Conservation (phyloP, 2,888 invertebrate genomes). For the Aquatica leii region DNA sequence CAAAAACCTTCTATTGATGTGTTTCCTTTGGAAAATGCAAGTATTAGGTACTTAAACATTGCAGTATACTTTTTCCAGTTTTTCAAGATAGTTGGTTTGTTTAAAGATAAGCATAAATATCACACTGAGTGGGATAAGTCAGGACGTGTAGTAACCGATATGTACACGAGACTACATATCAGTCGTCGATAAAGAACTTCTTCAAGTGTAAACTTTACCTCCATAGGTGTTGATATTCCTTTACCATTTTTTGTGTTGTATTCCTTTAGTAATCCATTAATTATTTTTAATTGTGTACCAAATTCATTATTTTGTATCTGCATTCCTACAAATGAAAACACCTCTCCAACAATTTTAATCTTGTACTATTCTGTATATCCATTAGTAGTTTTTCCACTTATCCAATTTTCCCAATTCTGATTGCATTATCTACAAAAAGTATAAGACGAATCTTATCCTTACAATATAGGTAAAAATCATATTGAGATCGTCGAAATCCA, state of each 20-base stretch:
- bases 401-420: conserved; percentile 36
- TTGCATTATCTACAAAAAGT: conserved; percentile 23
- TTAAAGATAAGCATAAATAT: not conserved
- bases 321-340: conserved; percentile 22
- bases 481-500: too few relatives aligned
- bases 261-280: conserved; percentile 33
- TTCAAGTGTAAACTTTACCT: too few relatives aligned
- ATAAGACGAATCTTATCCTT: too few relatives aligned
- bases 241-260: conserved; percentile 41
- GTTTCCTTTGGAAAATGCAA: not conserved
- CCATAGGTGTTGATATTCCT: conserved; percentile 38
- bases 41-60: conserved; percentile 10
- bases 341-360: too few relatives aligned
- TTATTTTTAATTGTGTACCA: not conserved
- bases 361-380: conserved; percentile 13
- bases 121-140: conserved; percentile 12
- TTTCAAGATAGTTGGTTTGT: not conserved
- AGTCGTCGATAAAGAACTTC: too few relatives aligned
- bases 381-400: too few relatives aligned
- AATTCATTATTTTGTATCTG: conserved; percentile 15
- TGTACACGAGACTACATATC: too few relatives aligned
- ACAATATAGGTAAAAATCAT: too few relatives aligned
- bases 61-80: conserved; percentile 1
- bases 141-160: too few relatives aligned
- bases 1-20: not conserved